Base-by-base conservation (phyloP, 1,140 invertebrate genomes). In the Lucilia sericata region DNA sequence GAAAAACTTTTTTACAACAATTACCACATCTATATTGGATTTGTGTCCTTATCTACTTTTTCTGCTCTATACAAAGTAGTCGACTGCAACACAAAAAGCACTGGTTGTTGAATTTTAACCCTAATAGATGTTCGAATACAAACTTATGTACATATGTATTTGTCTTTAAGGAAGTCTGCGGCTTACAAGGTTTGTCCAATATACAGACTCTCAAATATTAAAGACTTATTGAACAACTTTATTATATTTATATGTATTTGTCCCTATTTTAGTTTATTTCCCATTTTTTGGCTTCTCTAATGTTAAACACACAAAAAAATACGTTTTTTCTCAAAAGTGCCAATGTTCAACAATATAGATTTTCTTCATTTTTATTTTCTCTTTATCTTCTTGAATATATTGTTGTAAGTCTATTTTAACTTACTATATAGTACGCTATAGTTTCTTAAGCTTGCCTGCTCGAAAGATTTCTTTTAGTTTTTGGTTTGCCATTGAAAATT, bases 401-500 rank as follows among this genome's bases (percentile, higher is more conserved):
- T 60, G 55, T n/a, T 60, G 55, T n/a, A 60, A 60, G 55, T 60
- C 55, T 60, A 60, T 60, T 60, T 60, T 60, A 5, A n/a, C 42
- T 60, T 60, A 14, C 55, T 14, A n/a, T n/a, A 60, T 30, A 30
- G 25, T 30, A 30, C 3, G 2, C n/a, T n/a, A n/a, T 60, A n/a
- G 55, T 60, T 12, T 70, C 60, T 25, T 70, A 70, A 21, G 65
- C 19, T 70, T 21, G n/a, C 19, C n/a, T 3, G 17, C 25, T 21
- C 19, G 10, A 12, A 25, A n/a, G 65, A 25, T 70, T 70, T 70
- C 19, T 19, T 70, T n/a, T 60, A 4, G 5, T 60, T 70, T 70
- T 70, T 70, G n/a, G 65, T 8, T 70, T 25, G 65, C n/a, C 65
- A 70, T 70, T 70, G 65, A 70, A 70, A 70, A 70, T 70, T 70